Conservation (phyloP, 2,888 invertebrate species). For the Melitaea athalia region DNA sequence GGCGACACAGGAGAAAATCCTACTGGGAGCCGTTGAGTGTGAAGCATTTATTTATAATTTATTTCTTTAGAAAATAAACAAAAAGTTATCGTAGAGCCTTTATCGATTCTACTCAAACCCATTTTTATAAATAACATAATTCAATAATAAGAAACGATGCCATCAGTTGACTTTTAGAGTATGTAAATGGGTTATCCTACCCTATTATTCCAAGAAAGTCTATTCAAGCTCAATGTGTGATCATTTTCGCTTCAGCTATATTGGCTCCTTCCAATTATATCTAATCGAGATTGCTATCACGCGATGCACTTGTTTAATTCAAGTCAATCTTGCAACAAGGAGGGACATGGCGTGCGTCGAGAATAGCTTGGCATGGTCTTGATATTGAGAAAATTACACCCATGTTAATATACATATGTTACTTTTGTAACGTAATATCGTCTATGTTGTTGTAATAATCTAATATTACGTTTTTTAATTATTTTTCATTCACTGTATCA, state of each 20-base stretch:
- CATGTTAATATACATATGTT: not conserved
- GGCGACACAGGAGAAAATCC: too few relatives aligned
- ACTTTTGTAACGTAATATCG: not conserved
- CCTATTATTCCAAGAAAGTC: not conserved
- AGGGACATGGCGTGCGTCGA: slow-evolving; percentile 23
- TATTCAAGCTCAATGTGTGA: not conserved
- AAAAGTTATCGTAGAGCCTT: too few relatives aligned
- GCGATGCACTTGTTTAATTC: slow-evolving; percentile 32
- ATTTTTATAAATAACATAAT: too few relatives aligned
- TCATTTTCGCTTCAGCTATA: slow-evolving; percentile 21
- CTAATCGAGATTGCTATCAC: slow-evolving; percentile 32
- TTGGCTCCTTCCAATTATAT: slow-evolving; percentile 32
- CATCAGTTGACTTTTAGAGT: too few relatives aligned
- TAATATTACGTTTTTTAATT: too few relatives aligned
- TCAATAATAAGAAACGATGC: too few relatives aligned
- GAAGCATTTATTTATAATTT: too few relatives aligned
- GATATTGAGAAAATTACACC: slow-evolving; percentile 24
- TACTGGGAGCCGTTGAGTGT: too few relatives aligned
- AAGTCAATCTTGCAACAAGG: slow-evolving; percentile 28
- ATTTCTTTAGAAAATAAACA: too few relatives aligned
- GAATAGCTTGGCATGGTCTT: slow-evolving; percentile 6
- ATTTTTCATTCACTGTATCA: too few relatives aligned
- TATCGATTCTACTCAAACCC: too few relatives aligned
- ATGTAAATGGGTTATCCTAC: too few relatives aligned
- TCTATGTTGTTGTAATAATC: not conserved